A percentile compares a stretch with the other conserved stretches of the same genome.
Conservation (phyloP, 64 coral and sea anemone species). For the Orbicella faveolata region DNA sequence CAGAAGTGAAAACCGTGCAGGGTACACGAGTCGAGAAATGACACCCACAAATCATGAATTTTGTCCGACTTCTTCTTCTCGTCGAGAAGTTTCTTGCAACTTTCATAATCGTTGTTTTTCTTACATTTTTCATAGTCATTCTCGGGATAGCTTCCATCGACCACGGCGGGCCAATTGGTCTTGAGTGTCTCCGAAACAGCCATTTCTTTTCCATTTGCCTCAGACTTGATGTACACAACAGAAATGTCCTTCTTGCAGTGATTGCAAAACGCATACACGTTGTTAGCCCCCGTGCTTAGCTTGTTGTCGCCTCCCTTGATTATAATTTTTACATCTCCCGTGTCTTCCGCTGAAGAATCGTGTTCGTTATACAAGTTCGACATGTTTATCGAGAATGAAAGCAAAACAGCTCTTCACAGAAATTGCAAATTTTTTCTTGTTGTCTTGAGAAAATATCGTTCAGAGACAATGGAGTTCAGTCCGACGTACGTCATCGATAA, state of each 20-base stretch:
- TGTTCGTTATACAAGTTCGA: conserved; percentile 19
- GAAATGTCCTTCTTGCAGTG: conserved; percentile 77
- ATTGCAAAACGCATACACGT: conserved; percentile 66
- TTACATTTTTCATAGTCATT: conserved; percentile 60
- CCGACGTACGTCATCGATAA: background rate
- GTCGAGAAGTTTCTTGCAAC: conserved; percentile 60
- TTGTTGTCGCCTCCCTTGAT: conserved; percentile 64
- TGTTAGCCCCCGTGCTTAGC: background rate
- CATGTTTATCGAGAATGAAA: background rate
- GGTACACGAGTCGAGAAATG: conserved; percentile 68
- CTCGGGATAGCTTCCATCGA: conserved; percentile 14
- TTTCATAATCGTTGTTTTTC: conserved; percentile 58
- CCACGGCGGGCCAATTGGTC: conserved; percentile 31
- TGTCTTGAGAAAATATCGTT: no score
- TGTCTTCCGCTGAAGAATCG: background rate
- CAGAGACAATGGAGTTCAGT: background rate
- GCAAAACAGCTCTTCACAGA: background rate
- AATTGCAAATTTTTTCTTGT: background rate
- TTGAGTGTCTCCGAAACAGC: conserved; percentile 44
- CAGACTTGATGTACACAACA: conserved; percentile 69
- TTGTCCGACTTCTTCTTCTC: conserved; percentile 75
- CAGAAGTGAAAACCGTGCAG: conserved; percentile 91
- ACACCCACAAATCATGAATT: conserved; percentile 70
- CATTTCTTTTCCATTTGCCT: conserved; percentile 49
- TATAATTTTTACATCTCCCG: conserved; percentile 62